Conservation (phyloP, 2,888 invertebrate genomes). For the Eudasyphora cyanicolor region DNA sequence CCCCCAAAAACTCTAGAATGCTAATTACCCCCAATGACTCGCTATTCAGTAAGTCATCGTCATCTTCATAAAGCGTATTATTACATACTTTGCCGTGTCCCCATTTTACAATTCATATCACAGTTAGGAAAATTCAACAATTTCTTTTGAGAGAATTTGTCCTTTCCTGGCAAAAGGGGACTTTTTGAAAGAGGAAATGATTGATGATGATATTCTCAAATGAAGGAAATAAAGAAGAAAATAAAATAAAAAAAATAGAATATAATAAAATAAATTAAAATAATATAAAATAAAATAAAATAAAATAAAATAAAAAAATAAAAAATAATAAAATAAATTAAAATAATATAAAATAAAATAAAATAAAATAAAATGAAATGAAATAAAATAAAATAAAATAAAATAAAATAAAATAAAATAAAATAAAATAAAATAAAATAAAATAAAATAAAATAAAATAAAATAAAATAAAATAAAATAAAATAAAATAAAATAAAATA, state of each 20-base stretch:
- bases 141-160: too few relatives aligned
- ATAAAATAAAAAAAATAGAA: slow-evolving; percentile 34
- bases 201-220: too few relatives aligned
- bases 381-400: slow-evolving; percentile 10
- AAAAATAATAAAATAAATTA: neutral
- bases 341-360: neutral
- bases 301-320: slow-evolving; percentile 9
- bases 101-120: too few relatives aligned
- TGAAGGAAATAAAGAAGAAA: slow-evolving; percentile 35
- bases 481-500: slow-evolving; percentile 17
- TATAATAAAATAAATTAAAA: slow-evolving; percentile 30
- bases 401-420: slow-evolving; percentile 17
- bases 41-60: too few relatives aligned
- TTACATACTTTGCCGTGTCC: too few relatives aligned
- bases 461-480: slow-evolving; percentile 17
- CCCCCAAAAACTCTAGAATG: too few relatives aligned
- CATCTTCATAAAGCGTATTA: too few relatives aligned
- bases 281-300: slow-evolving; percentile 11
- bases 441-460: slow-evolving; percentile 17
- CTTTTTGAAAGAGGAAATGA: too few relatives aligned
- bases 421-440: slow-evolving; percentile 16
- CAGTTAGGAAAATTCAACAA: too few relatives aligned
- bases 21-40: too few relatives aligned
- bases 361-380: slow-evolving; percentile 10
- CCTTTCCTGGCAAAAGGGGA: too few relatives aligned